Conservation (phyloP, 2,113 vertebrate species). For the Nerophis lumbriciformis region DNA sequence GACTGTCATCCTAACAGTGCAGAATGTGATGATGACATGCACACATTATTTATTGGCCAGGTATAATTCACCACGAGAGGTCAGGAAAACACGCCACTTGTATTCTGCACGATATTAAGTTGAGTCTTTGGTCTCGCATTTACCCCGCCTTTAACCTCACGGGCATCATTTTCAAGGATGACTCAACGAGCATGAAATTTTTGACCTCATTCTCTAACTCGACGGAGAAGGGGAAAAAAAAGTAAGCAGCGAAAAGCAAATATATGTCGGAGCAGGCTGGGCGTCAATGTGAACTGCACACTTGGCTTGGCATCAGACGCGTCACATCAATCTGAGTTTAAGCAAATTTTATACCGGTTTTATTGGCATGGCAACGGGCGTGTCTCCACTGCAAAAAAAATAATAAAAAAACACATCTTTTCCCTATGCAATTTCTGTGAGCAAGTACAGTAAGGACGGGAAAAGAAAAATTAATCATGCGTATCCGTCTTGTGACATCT, state of each 20-base stretch:
- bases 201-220: slow-evolving; percentile 23
- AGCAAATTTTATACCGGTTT: slow-evolving; percentile 5
- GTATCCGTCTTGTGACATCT: neutral
- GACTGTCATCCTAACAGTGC: too few species aligned
- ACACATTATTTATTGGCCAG: too few species aligned
- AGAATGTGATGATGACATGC: too few species aligned
- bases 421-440: neutral
- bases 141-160: neutral
- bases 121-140: neutral
- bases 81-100: too few species aligned
- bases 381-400: neutral
- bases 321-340: slow-evolving; percentile 14
- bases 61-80: too few species aligned
- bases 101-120: too few species aligned
- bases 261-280: slow-evolving; percentile 7
- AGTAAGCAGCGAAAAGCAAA: neutral
- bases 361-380: slow-evolving; percentile 19
- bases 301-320: slow-evolving; percentile 19
- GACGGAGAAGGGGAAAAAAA: neutral
- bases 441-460: neutral
- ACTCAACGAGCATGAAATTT: slow-evolving; percentile 18
- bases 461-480: neutral
- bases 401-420: neutral
- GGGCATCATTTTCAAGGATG: neutral
- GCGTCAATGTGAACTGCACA: slow-evolving; percentile 22